phyloP scores from a whole-genome alignment of 2,797 vertebrate species.

The Tachyglossus aculeatus region DNA sequence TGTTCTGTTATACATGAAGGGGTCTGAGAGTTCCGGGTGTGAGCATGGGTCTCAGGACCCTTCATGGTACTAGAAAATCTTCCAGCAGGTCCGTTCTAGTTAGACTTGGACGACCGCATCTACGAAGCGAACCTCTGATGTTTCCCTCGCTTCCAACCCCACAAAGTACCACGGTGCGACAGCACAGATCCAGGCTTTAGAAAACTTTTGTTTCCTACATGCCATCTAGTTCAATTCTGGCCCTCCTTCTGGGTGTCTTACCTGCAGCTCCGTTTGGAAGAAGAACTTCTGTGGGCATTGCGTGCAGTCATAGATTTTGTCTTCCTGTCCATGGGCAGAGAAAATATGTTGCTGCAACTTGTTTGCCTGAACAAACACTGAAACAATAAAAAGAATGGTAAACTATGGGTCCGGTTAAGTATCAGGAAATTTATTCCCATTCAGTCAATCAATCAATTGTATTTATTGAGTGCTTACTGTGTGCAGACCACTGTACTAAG shows the following conservation, averaged over 20 bases:
- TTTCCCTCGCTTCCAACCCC: conserved; percentile 34
- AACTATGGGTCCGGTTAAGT: conserved; percentile 53
- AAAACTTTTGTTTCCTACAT: conserved; percentile 22
- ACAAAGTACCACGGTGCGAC: conserved; percentile 40
- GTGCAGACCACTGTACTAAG: too few relatives aligned
- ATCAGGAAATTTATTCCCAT: conserved; percentile 50
- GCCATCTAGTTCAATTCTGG: conserved; percentile 3
- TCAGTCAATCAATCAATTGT: too few relatives aligned
- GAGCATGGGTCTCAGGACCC: too few relatives aligned
- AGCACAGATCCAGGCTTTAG: conserved; percentile 18
- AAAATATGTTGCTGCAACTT: conserved; percentile 88
- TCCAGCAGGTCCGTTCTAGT: conserved; percentile 54
- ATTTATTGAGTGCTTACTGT: too few relatives aligned
- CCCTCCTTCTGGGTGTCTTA: conserved; percentile 56
- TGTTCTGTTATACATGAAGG: too few relatives aligned
- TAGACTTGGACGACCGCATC: conserved; percentile 59
- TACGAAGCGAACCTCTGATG: conserved; percentile 53
- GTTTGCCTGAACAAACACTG: conserved; percentile 86
- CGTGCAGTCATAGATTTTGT: conserved; percentile 88
- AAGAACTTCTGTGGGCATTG: conserved; percentile 89
- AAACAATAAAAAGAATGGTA: conserved; percentile 65
- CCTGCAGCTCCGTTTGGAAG: conserved; percentile 89
- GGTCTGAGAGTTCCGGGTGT: too few relatives aligned
- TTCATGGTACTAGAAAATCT: conserved; percentile 53
- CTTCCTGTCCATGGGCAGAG: conserved; percentile 86